These are phyloP conservation scores for Lycaena phlaeas DNA, from an alignment of 2,888 invertebrate species.

Conservation along the genomic window DNA sequence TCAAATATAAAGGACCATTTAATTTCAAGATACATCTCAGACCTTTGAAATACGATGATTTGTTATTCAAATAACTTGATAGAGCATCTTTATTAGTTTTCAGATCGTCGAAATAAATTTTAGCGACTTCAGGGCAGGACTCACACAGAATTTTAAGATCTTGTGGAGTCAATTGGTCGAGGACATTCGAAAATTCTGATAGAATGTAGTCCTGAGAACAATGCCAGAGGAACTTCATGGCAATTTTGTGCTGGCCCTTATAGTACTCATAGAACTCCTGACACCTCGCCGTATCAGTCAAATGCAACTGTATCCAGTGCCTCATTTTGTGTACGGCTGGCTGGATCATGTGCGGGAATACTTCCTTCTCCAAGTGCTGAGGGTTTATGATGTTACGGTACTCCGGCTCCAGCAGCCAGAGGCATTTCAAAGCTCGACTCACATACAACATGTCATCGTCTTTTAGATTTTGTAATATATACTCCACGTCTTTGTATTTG, in stretches of 20 bases:
- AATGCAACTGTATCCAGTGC: conserved; percentile 32
- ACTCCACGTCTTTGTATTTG: conserved; percentile 33
- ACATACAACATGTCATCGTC: conserved; percentile 46
- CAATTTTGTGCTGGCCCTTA: conserved; percentile 27
- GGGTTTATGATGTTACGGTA: conserved; percentile 37
- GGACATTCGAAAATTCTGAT: conserved; percentile 26
- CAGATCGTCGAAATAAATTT: conserved; percentile 35
- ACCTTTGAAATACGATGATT: conserved; percentile 27
- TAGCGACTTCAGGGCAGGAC: conserved; percentile 29
- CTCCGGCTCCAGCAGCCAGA: conserved; percentile 35
- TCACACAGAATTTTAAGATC: conserved; percentile 38
- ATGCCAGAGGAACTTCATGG: conserved; percentile 34
- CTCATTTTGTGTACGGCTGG: conserved; percentile 41
- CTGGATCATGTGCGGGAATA: conserved; percentile 42
- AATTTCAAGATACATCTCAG: conserved; percentile 33
- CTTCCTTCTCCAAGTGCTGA: conserved; percentile 31
- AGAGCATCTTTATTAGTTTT: conserved; percentile 23
- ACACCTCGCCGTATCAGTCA: conserved; percentile 31
- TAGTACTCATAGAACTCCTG: conserved; percentile 40
- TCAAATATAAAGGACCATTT: conserved; percentile 31
- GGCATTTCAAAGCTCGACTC: conserved; percentile 38
- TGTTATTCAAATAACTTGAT: conserved; percentile 22
- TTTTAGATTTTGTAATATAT: conserved; percentile 37
- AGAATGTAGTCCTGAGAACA: conserved; percentile 33
- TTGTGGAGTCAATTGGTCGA: conserved; percentile 32